Conservation (phyloP, 2,888 invertebrate species). For the Shargacucullia verbasci region DNA sequence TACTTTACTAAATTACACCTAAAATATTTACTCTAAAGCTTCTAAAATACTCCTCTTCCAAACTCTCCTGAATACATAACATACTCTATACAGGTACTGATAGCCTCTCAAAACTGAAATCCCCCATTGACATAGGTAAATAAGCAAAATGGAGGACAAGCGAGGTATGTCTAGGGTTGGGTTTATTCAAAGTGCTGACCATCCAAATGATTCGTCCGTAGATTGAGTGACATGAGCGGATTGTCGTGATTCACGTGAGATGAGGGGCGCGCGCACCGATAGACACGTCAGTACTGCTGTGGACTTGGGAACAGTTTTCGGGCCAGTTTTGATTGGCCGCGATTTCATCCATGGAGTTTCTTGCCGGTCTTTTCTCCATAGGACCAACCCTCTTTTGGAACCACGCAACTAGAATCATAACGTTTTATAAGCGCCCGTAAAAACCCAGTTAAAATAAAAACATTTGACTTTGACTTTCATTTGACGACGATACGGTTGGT, state of each 20-base stretch:
- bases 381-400: too few relatives aligned
- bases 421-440: too few relatives aligned
- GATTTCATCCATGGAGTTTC: too few relatives aligned
- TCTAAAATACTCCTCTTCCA: too few relatives aligned
- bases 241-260: constrained; percentile 69
- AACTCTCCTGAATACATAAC: background rate
- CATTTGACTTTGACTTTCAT: too few relatives aligned
- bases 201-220: constrained; percentile 62
- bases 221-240: constrained; percentile 65
- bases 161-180: background rate
- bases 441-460: too few relatives aligned
- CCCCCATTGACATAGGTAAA: constrained; percentile 17
- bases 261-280: constrained; percentile 63
- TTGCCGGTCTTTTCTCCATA: too few relatives aligned
- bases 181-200: constrained; percentile 71
- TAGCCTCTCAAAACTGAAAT: background rate
- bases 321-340: too few relatives aligned
- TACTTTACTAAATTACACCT: too few relatives aligned
- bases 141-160: constrained; percentile 9
- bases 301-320: constrained; percentile 27
- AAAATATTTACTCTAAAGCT: too few relatives aligned
- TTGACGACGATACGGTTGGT: too few relatives aligned
- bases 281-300: constrained; percentile 7
- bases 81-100: background rate
- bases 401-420: too few relatives aligned